These are phyloP conservation scores for Drosophila mercatorum DNA, from an alignment of 2,888 invertebrate genomes.

Conservation along the genomic window DNA sequence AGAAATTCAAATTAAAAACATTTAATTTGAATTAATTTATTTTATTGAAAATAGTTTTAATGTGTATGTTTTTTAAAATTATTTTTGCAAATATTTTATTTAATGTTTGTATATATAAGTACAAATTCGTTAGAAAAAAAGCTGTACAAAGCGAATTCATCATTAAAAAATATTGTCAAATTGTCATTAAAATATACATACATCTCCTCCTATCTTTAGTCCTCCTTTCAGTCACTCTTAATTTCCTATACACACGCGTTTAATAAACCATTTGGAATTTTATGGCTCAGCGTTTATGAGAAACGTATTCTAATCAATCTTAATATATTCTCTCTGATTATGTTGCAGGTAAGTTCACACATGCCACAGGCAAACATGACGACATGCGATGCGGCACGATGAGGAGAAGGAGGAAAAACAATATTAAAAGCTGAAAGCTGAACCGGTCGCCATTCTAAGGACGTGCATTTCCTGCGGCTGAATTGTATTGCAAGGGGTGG, in stretches of 20 bases:
- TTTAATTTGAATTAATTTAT: not conserved
- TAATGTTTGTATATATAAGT: not conserved
- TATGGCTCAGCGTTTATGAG: constrained; percentile 6
- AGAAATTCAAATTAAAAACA: too few species aligned
- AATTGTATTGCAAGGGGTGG: constrained; percentile 22
- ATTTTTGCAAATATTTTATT: not conserved
- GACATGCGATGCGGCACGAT: constrained; percentile 34
- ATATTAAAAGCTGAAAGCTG: constrained; percentile 29
- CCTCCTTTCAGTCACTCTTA: not conserved
- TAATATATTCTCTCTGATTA: constrained; percentile 49
- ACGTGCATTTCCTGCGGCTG: constrained; percentile 73
- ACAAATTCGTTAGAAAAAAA: too few species aligned
- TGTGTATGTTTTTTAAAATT: not conserved
- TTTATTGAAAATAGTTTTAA: not conserved
- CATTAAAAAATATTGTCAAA: not conserved
- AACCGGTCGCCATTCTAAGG: constrained; percentile 61
- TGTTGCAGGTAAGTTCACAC: constrained; percentile 61
- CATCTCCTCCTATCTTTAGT: not conserved
- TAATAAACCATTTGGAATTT: constrained; percentile 15
- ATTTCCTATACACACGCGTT: constrained; percentile 1
- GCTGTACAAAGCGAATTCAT: too few species aligned
- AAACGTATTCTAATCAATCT: constrained; percentile 52
- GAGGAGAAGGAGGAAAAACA: constrained; percentile 30
- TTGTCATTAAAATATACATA: not conserved
- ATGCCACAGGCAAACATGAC: constrained; percentile 30